Evolutionary conservation across 2,888 invertebrate species (phyloP).

Genomic region (Coelopa pilipes): DNA sequence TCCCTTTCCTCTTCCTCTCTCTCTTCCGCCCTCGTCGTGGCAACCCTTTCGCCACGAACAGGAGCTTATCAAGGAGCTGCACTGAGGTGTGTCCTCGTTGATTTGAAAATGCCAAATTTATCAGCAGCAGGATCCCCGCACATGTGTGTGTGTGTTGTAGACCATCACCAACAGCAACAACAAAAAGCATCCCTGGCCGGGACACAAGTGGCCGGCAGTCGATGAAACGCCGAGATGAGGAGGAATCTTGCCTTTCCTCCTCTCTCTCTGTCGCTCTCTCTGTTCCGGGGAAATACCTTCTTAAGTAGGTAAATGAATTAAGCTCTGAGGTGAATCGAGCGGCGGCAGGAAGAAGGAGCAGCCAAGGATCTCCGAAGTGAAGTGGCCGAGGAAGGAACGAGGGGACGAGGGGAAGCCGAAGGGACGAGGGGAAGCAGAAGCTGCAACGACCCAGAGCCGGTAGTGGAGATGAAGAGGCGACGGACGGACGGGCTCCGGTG

Average conservation of each 20-base stretch:
- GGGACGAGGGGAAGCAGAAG: no score
- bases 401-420: not conserved
- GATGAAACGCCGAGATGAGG: not conserved
- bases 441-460: not conserved
- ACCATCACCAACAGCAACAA: slow-evolving; percentile 14
- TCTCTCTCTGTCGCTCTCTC: not conserved
- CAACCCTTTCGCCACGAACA: slow-evolving; percentile 18
- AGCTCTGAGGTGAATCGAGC: slow-evolving; percentile 39
- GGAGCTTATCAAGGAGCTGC: slow-evolving; percentile 51
- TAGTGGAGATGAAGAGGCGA: not conserved
- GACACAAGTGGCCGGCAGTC: no score
- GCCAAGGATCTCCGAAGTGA: slow-evolving; percentile 17
- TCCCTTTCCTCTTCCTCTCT: not conserved
- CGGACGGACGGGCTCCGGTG: no score
- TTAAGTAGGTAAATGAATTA: slow-evolving; percentile 56
- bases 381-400: not conserved
- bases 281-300: slow-evolving; percentile 10
- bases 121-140: slow-evolving; percentile 45
- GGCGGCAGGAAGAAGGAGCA: slow-evolving; percentile 29
- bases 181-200: not conserved
- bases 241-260: not conserved
- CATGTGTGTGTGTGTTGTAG: slow-evolving; percentile 46
- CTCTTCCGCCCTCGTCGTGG: not conserved
- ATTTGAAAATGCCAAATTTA: slow-evolving; percentile 50
- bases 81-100: slow-evolving; percentile 48